These are phyloP conservation scores for Lydus trimaculatus DNA, from an alignment of 2,888 invertebrate genomes.

Conservation along the genomic window DNA sequence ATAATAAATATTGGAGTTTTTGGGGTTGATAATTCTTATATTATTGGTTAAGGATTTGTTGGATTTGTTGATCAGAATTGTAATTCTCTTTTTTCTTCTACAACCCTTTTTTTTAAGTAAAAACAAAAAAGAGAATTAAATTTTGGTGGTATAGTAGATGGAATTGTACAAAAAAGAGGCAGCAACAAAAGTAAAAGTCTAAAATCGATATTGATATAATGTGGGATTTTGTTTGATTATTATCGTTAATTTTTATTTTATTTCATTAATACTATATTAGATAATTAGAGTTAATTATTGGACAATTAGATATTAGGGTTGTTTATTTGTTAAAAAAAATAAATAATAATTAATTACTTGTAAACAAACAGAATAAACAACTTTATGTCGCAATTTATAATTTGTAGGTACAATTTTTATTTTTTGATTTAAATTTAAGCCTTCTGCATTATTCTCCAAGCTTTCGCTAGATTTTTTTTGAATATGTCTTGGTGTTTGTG, in stretches of 20 bases:
- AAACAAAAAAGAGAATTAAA: too few species aligned
- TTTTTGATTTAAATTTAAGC: conserved; percentile 54
- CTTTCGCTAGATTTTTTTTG: conserved; percentile 57
- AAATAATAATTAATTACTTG: neutral
- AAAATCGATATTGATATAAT: neutral
- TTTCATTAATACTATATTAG: conserved; percentile 4
- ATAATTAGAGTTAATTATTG: conserved; percentile 4
- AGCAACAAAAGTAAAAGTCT: neutral
- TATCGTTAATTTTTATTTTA: neutral
- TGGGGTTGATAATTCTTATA: conserved; percentile 34
- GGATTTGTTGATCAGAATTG: conserved; percentile 9
- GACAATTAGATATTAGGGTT: neutral
- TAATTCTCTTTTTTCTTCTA: neutral
- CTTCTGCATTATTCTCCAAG: conserved; percentile 50
- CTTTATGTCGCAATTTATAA: conserved; percentile 15
- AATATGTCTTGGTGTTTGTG: conserved; percentile 49
- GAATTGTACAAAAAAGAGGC: neutral
- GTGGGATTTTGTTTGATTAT: neutral
- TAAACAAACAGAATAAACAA: neutral
- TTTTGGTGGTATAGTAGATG: neutral
- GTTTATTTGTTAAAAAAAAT: conserved; percentile 1
- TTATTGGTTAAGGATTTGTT: conserved; percentile 34
- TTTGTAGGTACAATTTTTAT: conserved; percentile 23
- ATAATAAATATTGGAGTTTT: conserved; percentile 34
- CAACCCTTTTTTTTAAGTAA: too few species aligned